These are phyloP conservation scores for Drosophila subsilvestris DNA, from an alignment of 2,888 invertebrate genomes.

Conservation along the genomic window DNA sequence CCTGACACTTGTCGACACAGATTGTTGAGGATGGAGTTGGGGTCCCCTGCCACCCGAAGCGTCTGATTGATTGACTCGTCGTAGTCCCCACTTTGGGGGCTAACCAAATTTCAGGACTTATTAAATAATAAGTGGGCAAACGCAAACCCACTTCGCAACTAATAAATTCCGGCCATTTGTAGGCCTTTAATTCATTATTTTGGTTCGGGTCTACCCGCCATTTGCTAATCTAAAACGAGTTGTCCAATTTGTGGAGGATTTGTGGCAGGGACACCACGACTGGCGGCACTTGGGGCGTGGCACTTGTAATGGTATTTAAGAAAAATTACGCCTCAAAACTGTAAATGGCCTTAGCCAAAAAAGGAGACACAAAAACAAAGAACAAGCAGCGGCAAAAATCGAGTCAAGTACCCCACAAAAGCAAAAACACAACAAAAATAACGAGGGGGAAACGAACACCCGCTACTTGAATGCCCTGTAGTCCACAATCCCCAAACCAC, in stretches of 20 bases:
- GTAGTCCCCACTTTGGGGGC: not conserved
- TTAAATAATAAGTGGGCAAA: constrained; percentile 33
- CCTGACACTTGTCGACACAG: constrained; percentile 57
- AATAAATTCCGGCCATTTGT: constrained; percentile 52
- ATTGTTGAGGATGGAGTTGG: constrained; percentile 16
- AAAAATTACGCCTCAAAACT: constrained; percentile 78
- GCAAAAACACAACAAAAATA: not conserved
- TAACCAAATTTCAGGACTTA: constrained; percentile 17
- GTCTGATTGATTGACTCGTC: constrained; percentile 40
- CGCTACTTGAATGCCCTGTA: not conserved
- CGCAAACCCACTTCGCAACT: not conserved
- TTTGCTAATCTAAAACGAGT: constrained; percentile 71
- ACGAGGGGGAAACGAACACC: not conserved
- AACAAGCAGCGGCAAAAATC: constrained; percentile 24
- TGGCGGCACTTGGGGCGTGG: constrained; percentile 59
- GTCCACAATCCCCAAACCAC: no score
- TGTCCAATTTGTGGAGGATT: constrained; percentile 58
- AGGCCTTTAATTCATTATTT: constrained; percentile 40
- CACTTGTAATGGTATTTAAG: constrained; percentile 62
- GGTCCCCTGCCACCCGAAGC: no score
- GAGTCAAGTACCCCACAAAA: constrained; percentile 39
- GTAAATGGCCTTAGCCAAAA: constrained; percentile 70
- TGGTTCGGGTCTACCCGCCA: constrained; percentile 20
- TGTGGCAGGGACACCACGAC: not conserved
- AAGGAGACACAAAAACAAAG: constrained; percentile 15